phyloP scores from a whole-genome alignment of 2,113 vertebrate species.

The Neolamprologus fasciatus region DNA sequence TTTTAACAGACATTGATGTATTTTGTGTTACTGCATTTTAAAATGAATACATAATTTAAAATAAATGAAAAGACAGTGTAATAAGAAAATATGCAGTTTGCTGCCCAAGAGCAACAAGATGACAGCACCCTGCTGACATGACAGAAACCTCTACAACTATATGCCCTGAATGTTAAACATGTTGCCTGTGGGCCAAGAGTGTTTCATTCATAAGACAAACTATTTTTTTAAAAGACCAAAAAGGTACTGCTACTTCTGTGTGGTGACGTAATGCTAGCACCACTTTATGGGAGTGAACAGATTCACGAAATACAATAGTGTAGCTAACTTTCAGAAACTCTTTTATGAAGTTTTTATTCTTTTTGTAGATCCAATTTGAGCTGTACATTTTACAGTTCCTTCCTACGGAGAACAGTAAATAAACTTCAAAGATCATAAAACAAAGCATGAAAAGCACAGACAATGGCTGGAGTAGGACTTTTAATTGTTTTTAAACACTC shows the following conservation, averaged over 20 bases:
- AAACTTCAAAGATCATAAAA: neutral
- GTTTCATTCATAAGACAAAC: neutral
- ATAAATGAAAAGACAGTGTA: neutral
- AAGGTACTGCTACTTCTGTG: neutral
- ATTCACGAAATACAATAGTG: fast-evolving
- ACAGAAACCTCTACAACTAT: neutral
- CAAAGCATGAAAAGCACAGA: neutral
- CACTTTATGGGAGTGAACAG: neutral
- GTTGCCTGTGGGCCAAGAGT: neutral
- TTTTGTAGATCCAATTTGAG: neutral
- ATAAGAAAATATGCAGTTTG: neutral
- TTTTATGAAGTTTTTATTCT: neutral
- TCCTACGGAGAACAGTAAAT: neutral
- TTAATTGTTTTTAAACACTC: neutral
- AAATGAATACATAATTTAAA: fast-evolving
- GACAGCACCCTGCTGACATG: neutral
- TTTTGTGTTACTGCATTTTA: neutral
- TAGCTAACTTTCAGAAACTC: neutral
- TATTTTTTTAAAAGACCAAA: neutral
- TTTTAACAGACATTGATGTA: fast-evolving
- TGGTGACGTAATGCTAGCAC: fast-evolving
- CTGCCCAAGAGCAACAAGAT: neutral
- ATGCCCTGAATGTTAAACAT: neutral
- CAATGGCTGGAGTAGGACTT: neutral
- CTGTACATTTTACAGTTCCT: neutral